Percentiles rank a stretch among this genome's conserved stretches.
These are phyloP conservation scores for Oophaga pumilio DNA, from an alignment of 2,113 vertebrate genomes.

Conservation along the genomic window DNA sequence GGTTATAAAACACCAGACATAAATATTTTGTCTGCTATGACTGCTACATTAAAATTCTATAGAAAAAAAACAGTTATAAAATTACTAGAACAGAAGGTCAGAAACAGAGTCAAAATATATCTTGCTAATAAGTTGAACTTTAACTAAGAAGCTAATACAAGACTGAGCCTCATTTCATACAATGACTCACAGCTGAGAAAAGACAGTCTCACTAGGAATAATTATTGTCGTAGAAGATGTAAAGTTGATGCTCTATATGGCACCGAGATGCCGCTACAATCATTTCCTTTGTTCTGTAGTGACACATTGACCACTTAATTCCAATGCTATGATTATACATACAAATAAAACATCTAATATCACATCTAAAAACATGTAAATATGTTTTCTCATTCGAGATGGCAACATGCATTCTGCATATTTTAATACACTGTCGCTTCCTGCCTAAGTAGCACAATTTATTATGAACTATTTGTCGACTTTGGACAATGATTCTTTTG, in stretches of 20 bases:
- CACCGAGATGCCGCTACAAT: not conserved
- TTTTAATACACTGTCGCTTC: too few species aligned
- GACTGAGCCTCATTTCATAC: conserved; percentile 37
- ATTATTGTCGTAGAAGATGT: conserved; percentile 31
- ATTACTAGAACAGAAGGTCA: conserved; percentile 52
- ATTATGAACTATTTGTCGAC: too few species aligned
- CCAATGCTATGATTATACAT: not conserved
- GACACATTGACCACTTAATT: not conserved
- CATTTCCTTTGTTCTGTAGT: not conserved
- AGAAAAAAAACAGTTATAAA: conserved; percentile 18
- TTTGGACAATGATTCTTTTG: too few species aligned
- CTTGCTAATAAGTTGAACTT: conserved; percentile 52
- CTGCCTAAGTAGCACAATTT: too few species aligned
- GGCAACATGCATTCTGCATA: not conserved
- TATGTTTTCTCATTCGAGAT: not conserved
- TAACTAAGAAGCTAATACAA: conserved; percentile 47
- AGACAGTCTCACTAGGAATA: conserved; percentile 20
- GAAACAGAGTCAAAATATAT: conserved; percentile 37
- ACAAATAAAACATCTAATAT: not conserved
- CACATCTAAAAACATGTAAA: not conserved
- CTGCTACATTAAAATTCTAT: not conserved
- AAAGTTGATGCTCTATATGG: not conserved
- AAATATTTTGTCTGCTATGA: not conserved
- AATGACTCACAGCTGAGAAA: conserved; percentile 3
- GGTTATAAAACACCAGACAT: not conserved